Evolutionary conservation across 1,140 invertebrate species (phyloP).

Genomic region (Caenorhabditis brenneri): DNA sequence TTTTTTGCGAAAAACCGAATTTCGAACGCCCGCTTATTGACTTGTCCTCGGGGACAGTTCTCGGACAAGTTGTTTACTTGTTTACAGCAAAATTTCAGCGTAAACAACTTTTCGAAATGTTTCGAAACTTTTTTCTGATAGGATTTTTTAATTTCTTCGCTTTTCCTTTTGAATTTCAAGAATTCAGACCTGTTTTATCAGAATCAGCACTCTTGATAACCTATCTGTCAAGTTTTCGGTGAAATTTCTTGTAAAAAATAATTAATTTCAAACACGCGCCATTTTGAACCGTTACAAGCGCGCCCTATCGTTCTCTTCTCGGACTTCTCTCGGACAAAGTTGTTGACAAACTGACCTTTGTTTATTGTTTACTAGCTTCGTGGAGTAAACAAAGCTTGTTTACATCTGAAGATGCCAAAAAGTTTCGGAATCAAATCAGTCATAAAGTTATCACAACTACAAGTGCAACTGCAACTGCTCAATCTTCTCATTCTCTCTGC

Average conservation of each 20-base stretch:
- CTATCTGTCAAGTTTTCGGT: background rate
- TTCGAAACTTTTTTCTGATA: too few species aligned
- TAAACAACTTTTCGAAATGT: conserved; percentile 9
- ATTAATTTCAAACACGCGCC: background rate
- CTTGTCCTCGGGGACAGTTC: background rate
- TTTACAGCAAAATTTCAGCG: background rate
- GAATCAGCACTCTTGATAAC: background rate
- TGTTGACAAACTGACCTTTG: background rate
- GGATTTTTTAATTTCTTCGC: too few species aligned
- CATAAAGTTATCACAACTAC: too few species aligned
- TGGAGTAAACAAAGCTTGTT: background rate
- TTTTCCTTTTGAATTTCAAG: too few species aligned
- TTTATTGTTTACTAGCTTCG: background rate
- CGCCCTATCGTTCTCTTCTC: background rate
- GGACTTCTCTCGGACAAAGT: background rate
- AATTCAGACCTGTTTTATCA: background rate
- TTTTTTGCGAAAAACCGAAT: background rate
- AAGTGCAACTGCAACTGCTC: too few species aligned
- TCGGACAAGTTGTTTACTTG: conserved; percentile 3
- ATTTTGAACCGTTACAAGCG: background rate
- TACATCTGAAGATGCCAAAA: background rate
- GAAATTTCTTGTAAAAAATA: background rate
- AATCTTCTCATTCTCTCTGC: too few species aligned
- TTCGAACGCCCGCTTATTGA: background rate
- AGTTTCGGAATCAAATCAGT: background rate